phyloP scores from a whole-genome alignment of 2,888 invertebrate species.

The Rhagophthalmus giganteus region DNA sequence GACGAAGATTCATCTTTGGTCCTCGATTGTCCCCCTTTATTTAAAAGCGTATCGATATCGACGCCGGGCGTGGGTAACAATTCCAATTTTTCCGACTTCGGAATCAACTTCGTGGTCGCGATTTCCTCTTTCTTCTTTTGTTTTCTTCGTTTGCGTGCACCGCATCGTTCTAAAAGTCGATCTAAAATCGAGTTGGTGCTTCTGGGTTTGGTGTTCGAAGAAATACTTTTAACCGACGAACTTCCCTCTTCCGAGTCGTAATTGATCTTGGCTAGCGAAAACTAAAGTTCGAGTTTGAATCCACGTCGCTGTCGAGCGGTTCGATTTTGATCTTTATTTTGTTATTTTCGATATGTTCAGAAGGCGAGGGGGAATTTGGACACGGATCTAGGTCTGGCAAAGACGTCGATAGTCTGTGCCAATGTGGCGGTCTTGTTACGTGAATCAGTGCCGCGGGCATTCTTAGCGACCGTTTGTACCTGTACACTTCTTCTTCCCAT shows the following conservation, averaged over 20 bases:
- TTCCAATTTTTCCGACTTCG: slow-evolving; percentile 63
- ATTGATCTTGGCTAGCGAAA: slow-evolving; percentile 59
- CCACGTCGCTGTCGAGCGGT: slow-evolving; percentile 65
- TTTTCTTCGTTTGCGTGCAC: slow-evolving; percentile 61
- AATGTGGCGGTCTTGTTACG: slow-evolving; percentile 72
- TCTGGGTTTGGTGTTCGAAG: slow-evolving; percentile 56
- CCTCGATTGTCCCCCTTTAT: slow-evolving; percentile 51
- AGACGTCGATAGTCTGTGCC: slow-evolving; percentile 72
- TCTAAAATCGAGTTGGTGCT: slow-evolving; percentile 66
- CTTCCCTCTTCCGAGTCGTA: slow-evolving; percentile 72
- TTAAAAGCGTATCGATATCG: slow-evolving; percentile 56
- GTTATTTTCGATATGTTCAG: slow-evolving; percentile 57
- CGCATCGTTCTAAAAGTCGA: slow-evolving; percentile 68
- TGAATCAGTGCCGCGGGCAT: slow-evolving; percentile 82
- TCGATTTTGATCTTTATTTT: slow-evolving; percentile 49
- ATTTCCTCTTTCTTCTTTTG: slow-evolving; percentile 62
- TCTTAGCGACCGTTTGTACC: slow-evolving; percentile 78
- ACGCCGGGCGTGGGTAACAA: slow-evolving; percentile 68
- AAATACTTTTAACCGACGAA: slow-evolving; percentile 67
- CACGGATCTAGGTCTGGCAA: slow-evolving; percentile 77
- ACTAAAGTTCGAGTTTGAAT: slow-evolving; percentile 67
- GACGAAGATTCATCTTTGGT: slow-evolving; percentile 61
- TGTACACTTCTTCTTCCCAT: slow-evolving; percentile 83
- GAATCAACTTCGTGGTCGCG: slow-evolving; percentile 60
- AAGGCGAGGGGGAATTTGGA: slow-evolving; percentile 70